Conservation (phyloP, 2,797 vertebrate genomes). For the Pterois miles region DNA sequence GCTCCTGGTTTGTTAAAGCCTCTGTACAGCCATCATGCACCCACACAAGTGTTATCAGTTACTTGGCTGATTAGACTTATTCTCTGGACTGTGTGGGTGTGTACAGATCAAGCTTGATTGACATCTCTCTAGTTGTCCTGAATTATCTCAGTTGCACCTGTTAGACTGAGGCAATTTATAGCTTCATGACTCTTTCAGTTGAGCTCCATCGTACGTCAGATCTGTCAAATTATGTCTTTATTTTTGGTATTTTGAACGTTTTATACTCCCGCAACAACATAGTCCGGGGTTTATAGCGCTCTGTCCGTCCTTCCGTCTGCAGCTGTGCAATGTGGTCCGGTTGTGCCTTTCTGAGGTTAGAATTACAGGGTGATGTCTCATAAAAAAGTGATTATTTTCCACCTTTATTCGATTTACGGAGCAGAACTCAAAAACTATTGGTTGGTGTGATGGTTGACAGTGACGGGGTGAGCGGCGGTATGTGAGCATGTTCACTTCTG, state of each 20-base stretch:
- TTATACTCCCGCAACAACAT: too few relatives aligned
- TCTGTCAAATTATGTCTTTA: background rate
- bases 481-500: too few relatives aligned
- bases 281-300: too few relatives aligned
- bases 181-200: background rate
- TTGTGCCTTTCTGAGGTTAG: too few relatives aligned
- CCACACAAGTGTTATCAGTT: conserved; percentile 56
- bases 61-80: conserved; percentile 54
- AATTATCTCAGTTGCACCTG: conserved; percentile 25
- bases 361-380: too few relatives aligned
- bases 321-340: too few relatives aligned
- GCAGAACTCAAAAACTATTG: too few relatives aligned
- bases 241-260: background rate
- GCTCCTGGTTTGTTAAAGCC: conserved; percentile 30
- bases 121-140: conserved; percentile 11
- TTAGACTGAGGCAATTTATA: conserved; percentile 11
- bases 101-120: conserved; percentile 52
- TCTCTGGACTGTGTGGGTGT: conserved; percentile 60
- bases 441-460: too few relatives aligned
- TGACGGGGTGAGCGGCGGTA: too few relatives aligned
- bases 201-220: background rate
- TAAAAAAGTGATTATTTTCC: too few relatives aligned
- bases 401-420: too few relatives aligned
- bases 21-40: conserved; percentile 20
- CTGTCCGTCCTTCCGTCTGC: too few relatives aligned